Conservation (phyloP, 2,797 vertebrate genomes). For the Phyllotis vaccarum region DNA sequence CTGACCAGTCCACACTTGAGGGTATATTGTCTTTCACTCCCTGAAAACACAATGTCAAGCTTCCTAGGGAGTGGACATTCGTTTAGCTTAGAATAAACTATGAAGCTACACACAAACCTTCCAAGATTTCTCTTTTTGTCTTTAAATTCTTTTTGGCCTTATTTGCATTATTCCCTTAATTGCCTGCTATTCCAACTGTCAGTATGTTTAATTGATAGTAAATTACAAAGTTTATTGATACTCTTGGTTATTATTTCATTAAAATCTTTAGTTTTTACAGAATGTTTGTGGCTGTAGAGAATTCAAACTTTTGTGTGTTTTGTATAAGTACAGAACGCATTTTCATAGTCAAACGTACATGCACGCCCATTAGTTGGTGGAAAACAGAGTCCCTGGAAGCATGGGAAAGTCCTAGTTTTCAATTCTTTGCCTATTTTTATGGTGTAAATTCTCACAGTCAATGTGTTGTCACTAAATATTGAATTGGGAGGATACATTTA, state of each 20-base stretch:
- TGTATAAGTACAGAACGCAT: background rate
- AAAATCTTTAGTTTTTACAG: conserved; percentile 39
- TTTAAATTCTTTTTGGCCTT: background rate
- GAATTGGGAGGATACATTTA: background rate
- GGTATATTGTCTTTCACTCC: background rate
- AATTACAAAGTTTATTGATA: background rate
- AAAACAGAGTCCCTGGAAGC: background rate
- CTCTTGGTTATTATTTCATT: background rate
- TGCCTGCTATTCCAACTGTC: background rate
- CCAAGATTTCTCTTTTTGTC: background rate
- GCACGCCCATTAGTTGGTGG: background rate
- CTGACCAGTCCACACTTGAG: background rate
- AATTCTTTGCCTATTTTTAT: conserved; percentile 16
- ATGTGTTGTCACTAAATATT: background rate
- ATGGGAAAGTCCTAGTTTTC: background rate
- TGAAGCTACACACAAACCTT: background rate
- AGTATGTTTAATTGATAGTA: background rate
- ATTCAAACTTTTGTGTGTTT: conserved; percentile 23
- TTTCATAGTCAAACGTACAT: background rate
- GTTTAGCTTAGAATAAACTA: background rate
- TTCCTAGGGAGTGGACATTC: background rate
- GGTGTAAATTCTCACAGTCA: background rate
- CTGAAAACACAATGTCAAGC: background rate
- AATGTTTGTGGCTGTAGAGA: background rate
- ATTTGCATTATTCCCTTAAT: background rate